Evolutionary conservation across 1,140 invertebrate species (phyloP).

Genomic region (Monomorium pharaonis): DNA sequence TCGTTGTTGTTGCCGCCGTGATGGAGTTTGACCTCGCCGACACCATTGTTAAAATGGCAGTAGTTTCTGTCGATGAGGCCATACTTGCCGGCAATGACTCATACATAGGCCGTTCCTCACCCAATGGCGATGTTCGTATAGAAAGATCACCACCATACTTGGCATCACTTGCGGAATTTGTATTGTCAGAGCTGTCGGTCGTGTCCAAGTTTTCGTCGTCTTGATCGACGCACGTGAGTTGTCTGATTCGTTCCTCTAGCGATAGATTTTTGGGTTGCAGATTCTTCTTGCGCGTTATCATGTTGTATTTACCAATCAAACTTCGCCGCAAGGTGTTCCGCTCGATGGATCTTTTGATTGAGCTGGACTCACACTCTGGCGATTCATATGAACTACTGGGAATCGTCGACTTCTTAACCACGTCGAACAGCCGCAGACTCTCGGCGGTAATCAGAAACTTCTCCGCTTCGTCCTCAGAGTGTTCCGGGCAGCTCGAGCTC

Average conservation of each 20-base stretch:
- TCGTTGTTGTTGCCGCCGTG: slow-evolving; percentile 67
- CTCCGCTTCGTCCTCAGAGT: slow-evolving; percentile 75
- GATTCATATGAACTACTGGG: slow-evolving; percentile 77
- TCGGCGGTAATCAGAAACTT: slow-evolving; percentile 88
- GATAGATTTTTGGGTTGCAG: slow-evolving; percentile 85
- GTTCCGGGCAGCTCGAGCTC: slow-evolving; percentile 67
- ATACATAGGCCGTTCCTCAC: slow-evolving; percentile 75
- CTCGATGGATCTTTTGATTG: slow-evolving; percentile 89
- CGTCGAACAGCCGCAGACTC: slow-evolving; percentile 88
- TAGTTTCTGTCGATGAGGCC: slow-evolving; percentile 6
- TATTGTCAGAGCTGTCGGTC: slow-evolving; percentile 51
- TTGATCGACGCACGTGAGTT: slow-evolving; percentile 92
- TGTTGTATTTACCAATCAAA: slow-evolving; percentile 88
- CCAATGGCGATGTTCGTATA: slow-evolving; percentile 76
- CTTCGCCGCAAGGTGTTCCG: slow-evolving; percentile 90
- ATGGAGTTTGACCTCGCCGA: slow-evolving; percentile 45
- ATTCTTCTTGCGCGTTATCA: slow-evolving; percentile 79
- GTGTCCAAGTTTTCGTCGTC: slow-evolving; percentile 85
- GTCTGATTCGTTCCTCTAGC: slow-evolving; percentile 91
- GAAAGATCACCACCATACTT: slow-evolving; percentile 62
- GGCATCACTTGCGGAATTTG: slow-evolving; percentile 13
- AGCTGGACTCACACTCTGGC: slow-evolving; percentile 86
- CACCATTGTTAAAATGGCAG: slow-evolving; percentile 48
- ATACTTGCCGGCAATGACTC: slow-evolving; percentile 5
- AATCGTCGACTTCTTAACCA: slow-evolving; percentile 86